Conservation (phyloP, 2,888 invertebrate species). For the Tiphia femorata region DNA sequence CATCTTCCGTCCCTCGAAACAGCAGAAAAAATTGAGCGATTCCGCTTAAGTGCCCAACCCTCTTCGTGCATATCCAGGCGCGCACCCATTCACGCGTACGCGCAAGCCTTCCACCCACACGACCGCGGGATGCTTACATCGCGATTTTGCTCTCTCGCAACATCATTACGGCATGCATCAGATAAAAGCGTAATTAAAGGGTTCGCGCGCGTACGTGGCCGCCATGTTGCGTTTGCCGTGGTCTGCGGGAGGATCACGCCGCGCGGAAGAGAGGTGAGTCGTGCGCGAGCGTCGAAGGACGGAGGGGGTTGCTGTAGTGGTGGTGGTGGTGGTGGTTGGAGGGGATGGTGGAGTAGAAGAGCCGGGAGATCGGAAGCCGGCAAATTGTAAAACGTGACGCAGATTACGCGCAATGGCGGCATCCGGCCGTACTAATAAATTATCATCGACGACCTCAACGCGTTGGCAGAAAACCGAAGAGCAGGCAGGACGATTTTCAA, state of each 20-base stretch:
- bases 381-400: conserved; percentile 63
- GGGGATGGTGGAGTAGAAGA: not conserved
- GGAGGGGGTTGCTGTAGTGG: not conserved
- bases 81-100: not conserved
- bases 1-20: no score
- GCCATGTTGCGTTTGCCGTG: conserved; percentile 26
- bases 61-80: not conserved
- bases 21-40: no score
- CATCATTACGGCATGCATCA: conserved; percentile 57
- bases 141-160: conserved; percentile 50
- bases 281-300: not conserved
- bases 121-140: no score
- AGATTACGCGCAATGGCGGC: conserved; percentile 58
- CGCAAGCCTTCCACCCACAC: conserved; percentile 1
- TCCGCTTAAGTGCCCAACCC: not conserved
- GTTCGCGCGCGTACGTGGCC: conserved; percentile 38
- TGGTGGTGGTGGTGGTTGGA: not conserved
- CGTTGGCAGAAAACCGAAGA: no score
- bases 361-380: conserved; percentile 23
- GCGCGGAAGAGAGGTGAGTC: no score
- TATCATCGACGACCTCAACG: conserved; percentile 58
- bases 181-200: conserved; percentile 63
- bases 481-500: no score
- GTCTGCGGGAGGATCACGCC: not conserved
- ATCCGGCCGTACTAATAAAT: conserved; percentile 59